Conservation (phyloP, 2,113 vertebrate species). For the Hemiscyllium ocellatum region DNA sequence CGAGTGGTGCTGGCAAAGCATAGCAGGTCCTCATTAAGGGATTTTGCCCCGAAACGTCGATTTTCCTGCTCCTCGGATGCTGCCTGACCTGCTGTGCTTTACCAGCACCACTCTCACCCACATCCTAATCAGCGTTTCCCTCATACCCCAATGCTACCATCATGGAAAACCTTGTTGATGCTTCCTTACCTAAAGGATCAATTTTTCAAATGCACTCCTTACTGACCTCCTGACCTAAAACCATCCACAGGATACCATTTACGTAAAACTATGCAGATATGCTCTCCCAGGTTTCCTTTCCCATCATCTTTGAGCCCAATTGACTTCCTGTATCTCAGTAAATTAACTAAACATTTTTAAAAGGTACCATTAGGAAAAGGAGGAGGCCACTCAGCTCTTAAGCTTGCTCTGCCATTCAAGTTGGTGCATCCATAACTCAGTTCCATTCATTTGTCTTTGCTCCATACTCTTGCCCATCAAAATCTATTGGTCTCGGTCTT, state of each 20-base stretch:
- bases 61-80: too few species aligned
- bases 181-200: not conserved
- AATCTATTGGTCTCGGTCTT: too few species aligned
- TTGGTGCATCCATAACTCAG: too few species aligned
- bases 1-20: too few species aligned
- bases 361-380: not conserved
- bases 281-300: not conserved
- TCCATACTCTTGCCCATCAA: too few species aligned
- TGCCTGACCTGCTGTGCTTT: too few species aligned
- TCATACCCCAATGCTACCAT: not conserved
- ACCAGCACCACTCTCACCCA: too few species aligned
- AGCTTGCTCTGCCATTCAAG: not conserved
- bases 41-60: too few species aligned
- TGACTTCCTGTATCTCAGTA: not conserved
- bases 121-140: not conserved
- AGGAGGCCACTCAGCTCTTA: not conserved
- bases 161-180: not conserved
- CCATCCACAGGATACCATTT: not conserved
- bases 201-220: not conserved
- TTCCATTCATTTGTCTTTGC: too few species aligned
- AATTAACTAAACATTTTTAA: not conserved
- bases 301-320: not conserved
- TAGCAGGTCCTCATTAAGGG: too few species aligned
- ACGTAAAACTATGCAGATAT: not conserved
- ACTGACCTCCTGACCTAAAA: not conserved